These are phyloP conservation scores for Pemphredon lugubris DNA, from an alignment of 2,888 invertebrate genomes.

Conservation along the genomic window DNA sequence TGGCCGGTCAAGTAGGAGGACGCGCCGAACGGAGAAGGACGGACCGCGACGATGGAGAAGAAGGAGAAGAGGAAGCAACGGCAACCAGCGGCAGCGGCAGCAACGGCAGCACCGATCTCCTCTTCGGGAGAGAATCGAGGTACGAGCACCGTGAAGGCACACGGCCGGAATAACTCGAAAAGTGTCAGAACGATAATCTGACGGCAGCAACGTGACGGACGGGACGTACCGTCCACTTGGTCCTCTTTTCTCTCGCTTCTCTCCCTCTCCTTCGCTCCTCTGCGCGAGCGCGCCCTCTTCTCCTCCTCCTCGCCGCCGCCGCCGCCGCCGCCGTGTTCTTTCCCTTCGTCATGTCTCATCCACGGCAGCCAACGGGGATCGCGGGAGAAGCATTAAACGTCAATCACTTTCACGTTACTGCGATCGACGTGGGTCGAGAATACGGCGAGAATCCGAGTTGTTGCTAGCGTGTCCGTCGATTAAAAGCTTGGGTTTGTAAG, in stretches of 20 bases:
- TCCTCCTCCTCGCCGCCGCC: slow-evolving; percentile 10
- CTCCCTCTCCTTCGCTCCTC: slow-evolving; percentile 55
- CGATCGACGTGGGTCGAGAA: slow-evolving; percentile 5
- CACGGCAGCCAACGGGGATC: slow-evolving; percentile 49
- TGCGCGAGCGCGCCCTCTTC: slow-evolving; percentile 21
- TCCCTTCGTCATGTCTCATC: slow-evolving; percentile 18
- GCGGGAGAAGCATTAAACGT: slow-evolving; percentile 26
- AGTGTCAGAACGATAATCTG: slow-evolving; percentile 82
- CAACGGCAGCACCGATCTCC: slow-evolving; percentile 31
- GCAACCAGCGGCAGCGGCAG: slow-evolving; percentile 7
- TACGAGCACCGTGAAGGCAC: slow-evolving; percentile 60
- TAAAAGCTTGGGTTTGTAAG: too few relatives aligned
- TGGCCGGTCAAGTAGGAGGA: slow-evolving; percentile 11
- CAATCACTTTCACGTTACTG: slow-evolving; percentile 13
- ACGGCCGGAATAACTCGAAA: slow-evolving; percentile 80
- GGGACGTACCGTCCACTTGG: slow-evolving; percentile 72
- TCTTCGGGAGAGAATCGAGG: slow-evolving; percentile 41
- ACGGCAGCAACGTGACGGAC: slow-evolving; percentile 79
- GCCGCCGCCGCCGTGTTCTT: not conserved
- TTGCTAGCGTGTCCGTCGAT: not conserved
- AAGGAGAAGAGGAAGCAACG: slow-evolving; percentile 28
- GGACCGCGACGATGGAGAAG: slow-evolving; percentile 13
- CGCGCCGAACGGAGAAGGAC: slow-evolving; percentile 12
- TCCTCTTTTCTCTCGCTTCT: slow-evolving; percentile 48
- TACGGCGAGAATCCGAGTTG: not conserved